A percentile compares a stretch with the other conserved stretches of the same genome.
These are phyloP conservation scores for Pagrus major DNA, from an alignment of 2,113 vertebrate genomes.

Conservation along the genomic window DNA sequence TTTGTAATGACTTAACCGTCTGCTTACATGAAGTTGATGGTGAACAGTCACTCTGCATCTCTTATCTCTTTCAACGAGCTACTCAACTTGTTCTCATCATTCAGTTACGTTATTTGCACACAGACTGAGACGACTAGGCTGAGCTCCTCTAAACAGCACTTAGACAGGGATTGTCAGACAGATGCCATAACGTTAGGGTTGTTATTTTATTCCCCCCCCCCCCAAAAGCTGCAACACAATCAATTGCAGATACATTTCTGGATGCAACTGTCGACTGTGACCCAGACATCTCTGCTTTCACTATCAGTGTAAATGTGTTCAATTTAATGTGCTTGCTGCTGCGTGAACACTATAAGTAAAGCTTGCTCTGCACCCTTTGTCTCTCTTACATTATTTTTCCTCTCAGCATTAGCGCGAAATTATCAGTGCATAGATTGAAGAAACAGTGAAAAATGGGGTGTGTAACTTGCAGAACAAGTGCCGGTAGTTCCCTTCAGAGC, in stretches of 20 bases:
- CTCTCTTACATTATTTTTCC: constrained; percentile 3
- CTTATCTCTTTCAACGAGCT: background rate
- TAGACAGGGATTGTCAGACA: too few species aligned
- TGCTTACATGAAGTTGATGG: background rate
- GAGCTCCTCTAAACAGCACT: too few species aligned
- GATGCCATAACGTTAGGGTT: too few species aligned
- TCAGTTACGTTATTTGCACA: too few species aligned
- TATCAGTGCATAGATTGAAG: constrained; percentile 13
- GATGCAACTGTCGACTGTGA: background rate
- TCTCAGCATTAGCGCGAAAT: constrained; percentile 21
- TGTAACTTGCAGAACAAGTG: constrained; percentile 30
- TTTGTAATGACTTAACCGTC: background rate
- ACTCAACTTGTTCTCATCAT: too few species aligned
- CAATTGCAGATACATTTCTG: too few species aligned
- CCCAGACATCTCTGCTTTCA: background rate
- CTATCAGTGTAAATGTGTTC: background rate
- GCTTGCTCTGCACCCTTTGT: background rate
- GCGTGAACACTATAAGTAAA: background rate
- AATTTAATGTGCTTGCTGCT: background rate
- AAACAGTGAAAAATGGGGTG: constrained; percentile 16
- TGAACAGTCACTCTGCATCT: background rate
- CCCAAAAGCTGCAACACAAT: too few species aligned
- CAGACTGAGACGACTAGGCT: too few species aligned
- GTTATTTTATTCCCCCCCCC: too few species aligned
- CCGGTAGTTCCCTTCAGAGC: constrained; percentile 21